Conservation (phyloP, 2,888 invertebrate genomes). For the Erebia epiphron region DNA sequence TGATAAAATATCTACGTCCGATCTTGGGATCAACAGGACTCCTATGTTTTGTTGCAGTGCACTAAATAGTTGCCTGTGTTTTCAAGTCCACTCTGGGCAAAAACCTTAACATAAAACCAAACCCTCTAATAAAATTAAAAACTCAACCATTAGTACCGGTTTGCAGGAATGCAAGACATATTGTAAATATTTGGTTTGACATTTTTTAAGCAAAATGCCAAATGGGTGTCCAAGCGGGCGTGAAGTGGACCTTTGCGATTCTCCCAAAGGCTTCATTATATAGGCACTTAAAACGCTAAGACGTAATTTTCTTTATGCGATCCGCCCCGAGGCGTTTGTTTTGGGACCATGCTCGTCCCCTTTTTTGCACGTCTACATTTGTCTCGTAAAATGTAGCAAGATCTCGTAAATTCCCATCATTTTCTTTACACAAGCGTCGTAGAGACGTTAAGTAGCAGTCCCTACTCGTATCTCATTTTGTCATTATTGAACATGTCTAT, state of each 20-base stretch:
- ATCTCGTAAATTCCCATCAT: conserved; percentile 6
- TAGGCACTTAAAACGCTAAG: conserved; percentile 54
- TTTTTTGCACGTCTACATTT: conserved; percentile 47
- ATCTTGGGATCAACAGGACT: too few relatives aligned
- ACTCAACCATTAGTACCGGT: conserved; percentile 8
- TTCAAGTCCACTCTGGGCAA: too few relatives aligned
- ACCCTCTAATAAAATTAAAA: background rate
- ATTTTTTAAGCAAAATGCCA: conserved; percentile 26
- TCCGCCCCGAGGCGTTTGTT: conserved; percentile 26
- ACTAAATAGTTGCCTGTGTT: too few relatives aligned
- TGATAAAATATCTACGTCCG: too few relatives aligned
- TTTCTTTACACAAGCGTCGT: conserved; percentile 1
- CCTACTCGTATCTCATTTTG: conserved; percentile 35
- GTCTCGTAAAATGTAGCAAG: conserved; percentile 12
- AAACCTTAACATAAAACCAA: background rate
- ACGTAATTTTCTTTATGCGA: conserved; percentile 56
- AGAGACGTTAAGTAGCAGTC: conserved; percentile 1
- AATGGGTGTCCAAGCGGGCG: conserved; percentile 46
- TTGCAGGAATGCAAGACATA: conserved; percentile 4
- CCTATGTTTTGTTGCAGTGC: too few relatives aligned
- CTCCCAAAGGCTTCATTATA: conserved; percentile 60
- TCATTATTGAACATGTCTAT: conserved; percentile 33
- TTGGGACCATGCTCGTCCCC: conserved; percentile 32
- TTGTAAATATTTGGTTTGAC: conserved; percentile 13
- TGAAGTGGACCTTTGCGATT: conserved; percentile 32